Evolutionary conservation across 1,140 invertebrate species (phyloP).

Genomic region (Pantala flavescens): DNA sequence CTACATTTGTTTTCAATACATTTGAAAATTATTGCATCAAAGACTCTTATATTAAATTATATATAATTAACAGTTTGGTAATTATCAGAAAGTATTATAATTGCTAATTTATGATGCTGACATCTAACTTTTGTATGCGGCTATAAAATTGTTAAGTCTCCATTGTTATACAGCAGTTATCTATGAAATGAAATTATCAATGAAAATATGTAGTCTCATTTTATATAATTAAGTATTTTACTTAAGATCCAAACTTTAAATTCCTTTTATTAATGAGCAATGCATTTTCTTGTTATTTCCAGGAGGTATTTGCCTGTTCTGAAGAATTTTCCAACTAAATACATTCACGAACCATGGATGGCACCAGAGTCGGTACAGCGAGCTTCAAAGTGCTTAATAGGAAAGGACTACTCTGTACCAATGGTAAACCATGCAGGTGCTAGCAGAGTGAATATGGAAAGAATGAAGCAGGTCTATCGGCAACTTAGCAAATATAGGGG

Average conservation of each 20-base stretch:
- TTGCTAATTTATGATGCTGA: no score
- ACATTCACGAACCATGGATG: constrained; percentile 84
- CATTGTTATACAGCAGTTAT: no score
- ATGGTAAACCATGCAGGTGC: constrained; percentile 73
- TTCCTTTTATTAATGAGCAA: no score
- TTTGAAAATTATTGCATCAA: no score
- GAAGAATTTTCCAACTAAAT: constrained; percentile 71
- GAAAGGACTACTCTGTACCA: constrained; percentile 72
- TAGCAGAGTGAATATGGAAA: constrained; percentile 66
- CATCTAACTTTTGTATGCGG: no score
- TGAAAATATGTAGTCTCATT: no score
- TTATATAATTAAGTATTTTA: no score
- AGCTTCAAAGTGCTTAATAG: constrained; percentile 70
- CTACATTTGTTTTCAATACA: constrained; percentile 6
- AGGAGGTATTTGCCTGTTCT: constrained; percentile 72
- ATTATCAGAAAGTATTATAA: no score
- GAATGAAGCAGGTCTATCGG: constrained; percentile 80
- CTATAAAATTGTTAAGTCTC: no score
- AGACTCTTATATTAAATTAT: no score
- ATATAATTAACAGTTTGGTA: no score
- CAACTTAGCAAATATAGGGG: constrained; percentile 54
- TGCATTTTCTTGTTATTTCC: constrained; percentile 22
- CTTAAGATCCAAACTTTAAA: no score
- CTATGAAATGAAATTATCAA: background rate
- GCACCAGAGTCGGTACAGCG: constrained; percentile 67